Conservation (phyloP, 2,113 vertebrate species). For the zebrafish (Danio rerio) region DNA sequence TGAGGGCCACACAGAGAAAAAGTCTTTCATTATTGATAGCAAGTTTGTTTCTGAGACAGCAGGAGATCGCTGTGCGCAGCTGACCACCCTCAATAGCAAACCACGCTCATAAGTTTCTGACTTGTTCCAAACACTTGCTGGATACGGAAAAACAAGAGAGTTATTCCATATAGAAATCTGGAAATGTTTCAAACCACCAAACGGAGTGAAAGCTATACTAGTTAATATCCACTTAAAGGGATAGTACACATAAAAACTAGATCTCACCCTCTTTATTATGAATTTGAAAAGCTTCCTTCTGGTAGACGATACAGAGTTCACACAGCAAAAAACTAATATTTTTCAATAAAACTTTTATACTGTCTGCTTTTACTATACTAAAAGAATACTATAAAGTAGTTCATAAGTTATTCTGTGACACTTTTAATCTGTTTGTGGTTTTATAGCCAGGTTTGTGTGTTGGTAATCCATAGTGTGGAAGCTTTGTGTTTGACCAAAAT, state of each 20-base stretch:
- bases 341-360: not conserved
- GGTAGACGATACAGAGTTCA: not conserved
- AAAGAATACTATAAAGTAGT: not conserved
- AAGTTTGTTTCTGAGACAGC: slow-evolving; percentile 70
- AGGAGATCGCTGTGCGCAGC: slow-evolving; percentile 60
- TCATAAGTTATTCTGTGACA: no score
- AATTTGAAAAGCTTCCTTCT: not conserved
- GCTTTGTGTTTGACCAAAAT: no score
- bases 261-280: not conserved
- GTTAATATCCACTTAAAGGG: no score
- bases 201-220: not conserved
- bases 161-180: not conserved
- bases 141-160: slow-evolving; percentile 1
- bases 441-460: no score
- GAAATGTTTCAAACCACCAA: not conserved
- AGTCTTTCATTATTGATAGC: slow-evolving; percentile 61
- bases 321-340: not conserved
- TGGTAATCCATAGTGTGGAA: no score
- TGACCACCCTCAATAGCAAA: slow-evolving; percentile 51
- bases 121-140: not conserved
- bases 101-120: not conserved
- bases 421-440: no score
- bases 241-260: no score
- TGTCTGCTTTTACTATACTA: not conserved
- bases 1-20: slow-evolving; percentile 55